Conservation (phyloP, 2,113 vertebrate genomes). For the Chroicocephalus ridibundus region DNA sequence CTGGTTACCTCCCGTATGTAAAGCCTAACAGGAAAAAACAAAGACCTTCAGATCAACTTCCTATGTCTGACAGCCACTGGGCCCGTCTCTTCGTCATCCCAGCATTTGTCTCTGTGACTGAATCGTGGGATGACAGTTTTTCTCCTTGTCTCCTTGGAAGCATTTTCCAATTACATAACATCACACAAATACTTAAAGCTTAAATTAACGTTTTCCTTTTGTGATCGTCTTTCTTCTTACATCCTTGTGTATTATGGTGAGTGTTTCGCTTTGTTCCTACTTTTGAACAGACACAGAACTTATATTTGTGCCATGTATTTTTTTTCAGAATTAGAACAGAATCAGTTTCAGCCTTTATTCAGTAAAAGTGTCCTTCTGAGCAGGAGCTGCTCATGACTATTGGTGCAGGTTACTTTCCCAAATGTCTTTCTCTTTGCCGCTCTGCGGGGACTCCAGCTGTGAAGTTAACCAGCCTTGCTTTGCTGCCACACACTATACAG, state of each 20-base stretch:
- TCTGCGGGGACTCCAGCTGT: not conserved
- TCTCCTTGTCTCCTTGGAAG: not conserved
- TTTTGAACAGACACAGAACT: not conserved
- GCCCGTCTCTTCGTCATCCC: not conserved
- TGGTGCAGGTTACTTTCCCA: fast-evolving
- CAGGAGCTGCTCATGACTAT: fast-evolving
- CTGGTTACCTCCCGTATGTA: fast-evolving
- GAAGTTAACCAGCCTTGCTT: not conserved
- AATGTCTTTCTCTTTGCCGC: not conserved
- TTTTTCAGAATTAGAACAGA: not conserved
- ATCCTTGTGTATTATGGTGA: no score
- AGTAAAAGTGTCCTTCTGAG: fast-evolving
- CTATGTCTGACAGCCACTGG: fast-evolving
- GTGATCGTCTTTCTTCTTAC: not conserved
- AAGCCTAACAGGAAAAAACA: not conserved
- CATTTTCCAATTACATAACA: not conserved
- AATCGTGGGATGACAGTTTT: not conserved
- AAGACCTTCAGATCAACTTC: not conserved
- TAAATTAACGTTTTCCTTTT: not conserved
- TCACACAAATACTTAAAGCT: not conserved
- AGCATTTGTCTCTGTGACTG: not conserved
- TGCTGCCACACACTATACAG: not conserved
- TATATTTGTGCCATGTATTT: not conserved
- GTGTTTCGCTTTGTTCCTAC: not conserved
- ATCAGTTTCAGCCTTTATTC: fast-evolving